Evolutionary conservation across 2,888 invertebrate genomes (phyloP).

Genomic region (Drosophila mettleri): DNA sequence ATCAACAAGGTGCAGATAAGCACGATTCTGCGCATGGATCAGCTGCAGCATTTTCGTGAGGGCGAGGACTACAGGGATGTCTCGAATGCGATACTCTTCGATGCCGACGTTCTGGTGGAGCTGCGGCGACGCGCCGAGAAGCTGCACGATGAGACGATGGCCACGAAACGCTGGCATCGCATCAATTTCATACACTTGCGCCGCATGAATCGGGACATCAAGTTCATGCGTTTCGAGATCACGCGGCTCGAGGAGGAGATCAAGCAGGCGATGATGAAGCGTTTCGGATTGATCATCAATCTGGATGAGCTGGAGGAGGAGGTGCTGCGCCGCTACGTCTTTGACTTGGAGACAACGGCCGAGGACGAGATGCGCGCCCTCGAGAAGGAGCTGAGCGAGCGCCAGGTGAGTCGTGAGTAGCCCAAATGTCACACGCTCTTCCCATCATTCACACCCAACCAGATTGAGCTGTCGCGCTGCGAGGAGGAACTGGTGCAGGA

Average conservation of each 20-base stretch:
- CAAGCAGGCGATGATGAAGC: conserved; percentile 86
- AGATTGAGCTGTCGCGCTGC: conserved; percentile 63
- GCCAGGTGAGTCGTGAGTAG: conserved; percentile 74
- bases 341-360: conserved; percentile 86
- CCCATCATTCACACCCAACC: not conserved
- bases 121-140: conserved; percentile 88
- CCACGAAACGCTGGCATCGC: conserved; percentile 88
- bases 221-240: conserved; percentile 88
- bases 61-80: conserved; percentile 85
- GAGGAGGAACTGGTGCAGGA: conserved; percentile 85
- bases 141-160: conserved; percentile 88
- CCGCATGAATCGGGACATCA: conserved; percentile 89
- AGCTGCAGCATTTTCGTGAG: conserved; percentile 87
- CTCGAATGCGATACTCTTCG: conserved; percentile 87
- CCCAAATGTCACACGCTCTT: not conserved
- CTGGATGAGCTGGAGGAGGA: conserved; percentile 87
- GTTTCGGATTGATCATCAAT: conserved; percentile 87
- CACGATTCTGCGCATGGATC: conserved; percentile 89
- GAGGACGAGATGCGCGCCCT: conserved; percentile 85
- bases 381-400: conserved; percentile 84
- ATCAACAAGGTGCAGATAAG: conserved; percentile 91
- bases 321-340: conserved; percentile 86
- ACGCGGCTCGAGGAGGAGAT: conserved; percentile 86
- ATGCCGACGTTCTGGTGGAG: conserved; percentile 86
- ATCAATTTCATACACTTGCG: conserved; percentile 89